A percentile compares a stretch with the other conserved stretches of the same genome.
phyloP scores from a whole-genome alignment of 1,140 invertebrate genomes.

The Gonioctena quinquepunctata region DNA sequence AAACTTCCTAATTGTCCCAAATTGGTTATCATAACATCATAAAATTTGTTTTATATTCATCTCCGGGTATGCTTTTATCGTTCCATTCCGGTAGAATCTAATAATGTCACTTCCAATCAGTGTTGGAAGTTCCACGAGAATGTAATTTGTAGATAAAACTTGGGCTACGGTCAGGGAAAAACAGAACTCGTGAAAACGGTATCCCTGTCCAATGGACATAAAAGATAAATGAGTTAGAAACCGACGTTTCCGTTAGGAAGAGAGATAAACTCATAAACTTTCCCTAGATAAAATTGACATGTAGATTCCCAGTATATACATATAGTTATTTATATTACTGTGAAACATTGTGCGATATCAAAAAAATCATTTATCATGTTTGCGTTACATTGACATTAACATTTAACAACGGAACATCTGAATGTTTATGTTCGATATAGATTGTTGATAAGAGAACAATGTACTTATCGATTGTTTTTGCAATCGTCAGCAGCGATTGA shows the following conservation, averaged over 20 bases:
- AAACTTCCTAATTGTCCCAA: no score
- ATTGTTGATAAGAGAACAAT: neutral
- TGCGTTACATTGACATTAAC: neutral
- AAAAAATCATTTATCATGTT: neutral
- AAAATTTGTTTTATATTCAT: no score
- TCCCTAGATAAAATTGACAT: neutral
- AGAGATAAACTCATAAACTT: neutral
- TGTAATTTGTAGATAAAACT: neutral
- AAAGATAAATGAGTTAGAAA: neutral
- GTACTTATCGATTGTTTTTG: neutral
- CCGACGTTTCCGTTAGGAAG: neutral
- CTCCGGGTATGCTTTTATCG: no score
- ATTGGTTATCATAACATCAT: no score
- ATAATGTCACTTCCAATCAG: neutral
- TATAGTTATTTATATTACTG: neutral
- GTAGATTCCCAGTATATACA: no score
- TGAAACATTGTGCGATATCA: neutral
- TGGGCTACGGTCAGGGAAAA: neutral
- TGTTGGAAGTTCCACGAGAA: neutral
- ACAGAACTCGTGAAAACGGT: neutral
- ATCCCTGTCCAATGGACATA: neutral
- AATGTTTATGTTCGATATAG: neutral
- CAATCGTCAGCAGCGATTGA: neutral
- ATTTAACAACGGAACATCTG: neutral
- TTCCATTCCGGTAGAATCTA: no score